These are phyloP conservation scores for Tragelaphus imberbis DNA, from an alignment of 2,113 vertebrate species.

Conservation along the genomic window DNA sequence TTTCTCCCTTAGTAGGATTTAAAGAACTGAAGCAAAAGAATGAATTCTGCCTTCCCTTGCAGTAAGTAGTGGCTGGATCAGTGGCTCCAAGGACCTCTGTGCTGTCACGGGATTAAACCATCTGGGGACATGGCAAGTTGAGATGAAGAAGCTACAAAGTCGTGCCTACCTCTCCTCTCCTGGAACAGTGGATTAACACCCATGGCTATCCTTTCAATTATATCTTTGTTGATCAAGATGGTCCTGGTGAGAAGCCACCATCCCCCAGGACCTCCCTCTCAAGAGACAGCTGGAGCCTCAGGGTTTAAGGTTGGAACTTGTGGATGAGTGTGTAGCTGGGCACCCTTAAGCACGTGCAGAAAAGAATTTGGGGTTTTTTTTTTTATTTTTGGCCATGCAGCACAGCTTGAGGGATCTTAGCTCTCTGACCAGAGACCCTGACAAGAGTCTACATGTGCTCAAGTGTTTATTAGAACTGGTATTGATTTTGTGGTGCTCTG, in stretches of 20 bases:
- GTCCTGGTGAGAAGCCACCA: neutral
- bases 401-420: neutral
- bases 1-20: neutral
- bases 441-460: neutral
- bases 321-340: neutral
- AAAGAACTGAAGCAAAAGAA: neutral
- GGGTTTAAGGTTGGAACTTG: rapidly evolving
- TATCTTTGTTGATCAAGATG: neutral
- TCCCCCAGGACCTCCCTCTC: neutral
- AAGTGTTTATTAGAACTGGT: neutral
- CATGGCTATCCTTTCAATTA: too few relatives aligned
- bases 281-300: rapidly evolving
- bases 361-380: neutral
- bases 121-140: neutral
- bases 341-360: neutral
- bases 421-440: neutral
- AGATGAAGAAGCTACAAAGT: neutral
- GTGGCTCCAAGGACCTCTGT: neutral
- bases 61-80: neutral
- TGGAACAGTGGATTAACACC: neutral
- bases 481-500: neutral
- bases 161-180: neutral
- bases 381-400: neutral
- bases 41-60: neutral
- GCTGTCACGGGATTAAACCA: neutral